Conservation (phyloP, 2,113 vertebrate species). For the Lasiurus borealis region DNA sequence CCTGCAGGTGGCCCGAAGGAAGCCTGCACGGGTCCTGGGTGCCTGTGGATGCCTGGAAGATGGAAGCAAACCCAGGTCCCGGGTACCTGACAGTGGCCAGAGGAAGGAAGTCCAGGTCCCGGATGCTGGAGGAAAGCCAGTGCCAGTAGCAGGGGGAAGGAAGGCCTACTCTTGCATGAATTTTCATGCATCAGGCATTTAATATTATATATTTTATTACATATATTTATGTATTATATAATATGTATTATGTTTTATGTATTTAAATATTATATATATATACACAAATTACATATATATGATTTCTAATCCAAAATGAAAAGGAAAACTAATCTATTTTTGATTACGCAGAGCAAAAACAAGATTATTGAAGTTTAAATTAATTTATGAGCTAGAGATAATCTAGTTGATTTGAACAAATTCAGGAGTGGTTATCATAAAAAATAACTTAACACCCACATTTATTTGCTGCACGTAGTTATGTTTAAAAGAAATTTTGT, state of each 20-base stretch:
- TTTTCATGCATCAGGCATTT: too few species aligned
- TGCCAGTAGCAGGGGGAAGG: too few species aligned
- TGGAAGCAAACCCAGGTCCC: too few species aligned
- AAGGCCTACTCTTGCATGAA: too few species aligned
- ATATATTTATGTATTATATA: not conserved
- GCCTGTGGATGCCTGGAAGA: too few species aligned
- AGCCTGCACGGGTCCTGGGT: too few species aligned
- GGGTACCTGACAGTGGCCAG: too few species aligned
- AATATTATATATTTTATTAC: not conserved
- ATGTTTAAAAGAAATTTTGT: not conserved
- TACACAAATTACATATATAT: not conserved
- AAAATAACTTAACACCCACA: not conserved
- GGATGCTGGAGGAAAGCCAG: too few species aligned
- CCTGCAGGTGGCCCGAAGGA: too few species aligned
- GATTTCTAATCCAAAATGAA: not conserved
- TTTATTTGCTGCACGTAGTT: not conserved
- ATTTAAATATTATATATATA: not conserved
- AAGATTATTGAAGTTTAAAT: not conserved
- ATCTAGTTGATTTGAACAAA: not conserved
- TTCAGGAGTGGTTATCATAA: not conserved
- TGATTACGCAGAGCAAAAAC: not conserved
- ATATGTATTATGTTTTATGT: too few species aligned
- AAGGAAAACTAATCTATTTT: not conserved
- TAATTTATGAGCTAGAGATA: conserved; percentile 5
- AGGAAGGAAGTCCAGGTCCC: too few species aligned